These are phyloP conservation scores for Thinocorus orbignyianus DNA, from an alignment of 2,113 vertebrate genomes.

Conservation along the genomic window DNA sequence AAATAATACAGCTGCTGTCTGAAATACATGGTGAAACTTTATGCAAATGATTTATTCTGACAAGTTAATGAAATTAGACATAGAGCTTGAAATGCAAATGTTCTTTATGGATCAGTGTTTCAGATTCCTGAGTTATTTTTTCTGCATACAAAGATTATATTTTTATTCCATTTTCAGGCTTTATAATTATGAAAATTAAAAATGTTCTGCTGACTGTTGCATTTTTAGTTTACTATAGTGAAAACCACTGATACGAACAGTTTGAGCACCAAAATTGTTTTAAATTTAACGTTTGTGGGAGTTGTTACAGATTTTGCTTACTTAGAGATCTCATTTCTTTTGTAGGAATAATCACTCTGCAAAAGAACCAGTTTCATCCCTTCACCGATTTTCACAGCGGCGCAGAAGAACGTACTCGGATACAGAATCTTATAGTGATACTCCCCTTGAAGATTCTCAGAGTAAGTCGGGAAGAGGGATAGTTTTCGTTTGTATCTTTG, in stretches of 20 bases:
- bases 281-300: not conserved
- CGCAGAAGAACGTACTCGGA: slow-evolving; percentile 81
- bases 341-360: slow-evolving; percentile 72
- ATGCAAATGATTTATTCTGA: not conserved
- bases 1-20: not conserved
- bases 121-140: not conserved
- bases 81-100: not conserved
- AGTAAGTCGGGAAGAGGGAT: slow-evolving; percentile 71
- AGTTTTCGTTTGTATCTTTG: not conserved
- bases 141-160: not conserved
- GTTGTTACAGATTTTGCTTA: not conserved
- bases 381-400: slow-evolving; percentile 73
- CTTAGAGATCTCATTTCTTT: not conserved
- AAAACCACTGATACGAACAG: not conserved
- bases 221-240: not conserved
- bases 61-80: not conserved
- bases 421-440: slow-evolving; percentile 79
- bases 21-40: not conserved
- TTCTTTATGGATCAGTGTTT: not conserved
- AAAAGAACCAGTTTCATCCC: slow-evolving; percentile 72
- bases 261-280: not conserved
- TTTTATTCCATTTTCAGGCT: not conserved
- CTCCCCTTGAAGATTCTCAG: slow-evolving; percentile 75
- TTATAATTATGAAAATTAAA: not conserved
- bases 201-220: not conserved